Conservation (phyloP, 2,797 vertebrate species). For the Pseudochirops cupreus region DNA sequence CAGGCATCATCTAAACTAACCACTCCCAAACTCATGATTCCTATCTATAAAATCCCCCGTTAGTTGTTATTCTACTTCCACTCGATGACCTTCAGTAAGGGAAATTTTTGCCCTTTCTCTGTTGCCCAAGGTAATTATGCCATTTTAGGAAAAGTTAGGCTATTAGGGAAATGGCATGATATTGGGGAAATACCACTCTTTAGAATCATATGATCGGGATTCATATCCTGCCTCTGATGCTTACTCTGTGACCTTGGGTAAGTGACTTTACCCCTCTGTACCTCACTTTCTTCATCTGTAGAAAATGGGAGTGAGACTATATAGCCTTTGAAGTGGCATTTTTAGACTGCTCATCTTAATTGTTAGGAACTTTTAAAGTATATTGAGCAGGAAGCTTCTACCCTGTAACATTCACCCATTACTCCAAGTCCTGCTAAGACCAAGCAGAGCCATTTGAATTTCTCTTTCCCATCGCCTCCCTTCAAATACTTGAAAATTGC, state of each 20-base stretch:
- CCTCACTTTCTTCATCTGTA: background rate
- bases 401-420: too few relatives aligned
- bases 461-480: too few relatives aligned
- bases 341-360: too few relatives aligned
- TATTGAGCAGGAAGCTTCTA: too few relatives aligned
- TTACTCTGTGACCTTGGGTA: background rate
- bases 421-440: too few relatives aligned
- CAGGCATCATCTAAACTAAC: background rate
- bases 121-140: background rate
- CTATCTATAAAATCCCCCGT: background rate
- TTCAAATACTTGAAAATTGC: too few relatives aligned
- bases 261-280: background rate
- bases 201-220: background rate
- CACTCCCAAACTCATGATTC: background rate
- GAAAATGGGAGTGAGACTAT: background rate
- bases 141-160: background rate
- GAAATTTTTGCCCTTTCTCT: background rate
- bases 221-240: background rate
- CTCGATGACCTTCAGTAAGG: background rate
- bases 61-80: background rate
- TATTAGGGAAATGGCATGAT: background rate
- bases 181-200: background rate
- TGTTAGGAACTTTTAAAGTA: too few relatives aligned
- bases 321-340: background rate
- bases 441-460: too few relatives aligned